Percentiles rank a stretch among this genome's conserved stretches.
phyloP scores from a whole-genome alignment of 2,888 invertebrate species.

The Macropis europaea region DNA sequence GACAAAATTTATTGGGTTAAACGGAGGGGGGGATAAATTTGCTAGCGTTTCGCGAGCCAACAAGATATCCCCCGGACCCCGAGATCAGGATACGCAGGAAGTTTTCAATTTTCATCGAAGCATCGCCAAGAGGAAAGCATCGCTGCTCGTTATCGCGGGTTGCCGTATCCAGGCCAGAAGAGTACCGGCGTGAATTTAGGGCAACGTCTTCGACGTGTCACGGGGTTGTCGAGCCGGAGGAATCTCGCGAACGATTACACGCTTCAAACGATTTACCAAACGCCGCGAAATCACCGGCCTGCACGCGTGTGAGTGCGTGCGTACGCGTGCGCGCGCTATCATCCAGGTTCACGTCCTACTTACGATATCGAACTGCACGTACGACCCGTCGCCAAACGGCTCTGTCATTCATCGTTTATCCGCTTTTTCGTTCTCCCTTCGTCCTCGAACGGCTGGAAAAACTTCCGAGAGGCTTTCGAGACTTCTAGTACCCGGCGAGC shows the following conservation, averaged over 20 bases:
- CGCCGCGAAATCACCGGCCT: conserved; percentile 14
- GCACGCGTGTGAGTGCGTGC: conserved; percentile 9
- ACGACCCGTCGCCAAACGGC: conserved; percentile 46
- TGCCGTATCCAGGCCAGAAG: background rate
- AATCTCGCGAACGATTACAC: conserved; percentile 6
- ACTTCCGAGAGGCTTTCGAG: background rate
- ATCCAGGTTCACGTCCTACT: conserved; percentile 74
- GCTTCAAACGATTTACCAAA: conserved; percentile 11
- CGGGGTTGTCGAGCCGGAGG: background rate
- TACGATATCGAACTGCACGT: conserved; percentile 72
- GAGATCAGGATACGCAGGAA: background rate
- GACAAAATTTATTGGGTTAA: too few species aligned
- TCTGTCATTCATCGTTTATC: conserved; percentile 56
- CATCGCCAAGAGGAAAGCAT: background rate
- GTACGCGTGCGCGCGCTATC: conserved; percentile 41
- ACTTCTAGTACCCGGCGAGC: conserved; percentile 1
- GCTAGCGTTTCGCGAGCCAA: too few species aligned
- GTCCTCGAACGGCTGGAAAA: background rate
- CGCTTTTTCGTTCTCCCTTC: background rate
- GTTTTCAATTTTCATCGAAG: background rate
- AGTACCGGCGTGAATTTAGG: conserved; percentile 46
- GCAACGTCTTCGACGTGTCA: conserved; percentile 44
- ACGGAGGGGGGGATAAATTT: too few species aligned
- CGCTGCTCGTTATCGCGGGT: background rate
- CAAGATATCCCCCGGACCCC: background rate